phyloP scores from a whole-genome alignment of 2,113 vertebrate species.

The Columba janthina region DNA sequence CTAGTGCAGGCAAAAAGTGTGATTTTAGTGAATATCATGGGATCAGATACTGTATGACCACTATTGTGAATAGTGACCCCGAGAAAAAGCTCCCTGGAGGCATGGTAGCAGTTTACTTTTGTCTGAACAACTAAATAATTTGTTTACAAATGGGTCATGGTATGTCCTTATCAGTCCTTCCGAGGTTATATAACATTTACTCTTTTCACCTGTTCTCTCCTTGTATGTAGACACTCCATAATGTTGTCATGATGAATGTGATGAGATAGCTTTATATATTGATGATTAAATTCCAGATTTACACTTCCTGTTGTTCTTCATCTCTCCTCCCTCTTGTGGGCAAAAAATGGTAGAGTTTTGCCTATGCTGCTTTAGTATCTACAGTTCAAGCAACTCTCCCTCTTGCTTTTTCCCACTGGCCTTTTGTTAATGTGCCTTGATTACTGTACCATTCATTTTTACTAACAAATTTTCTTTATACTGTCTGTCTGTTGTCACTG shows the following conservation, averaged over 20 bases:
- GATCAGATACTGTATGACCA: neutral
- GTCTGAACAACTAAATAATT: neutral
- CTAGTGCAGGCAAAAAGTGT: neutral
- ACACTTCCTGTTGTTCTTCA: neutral
- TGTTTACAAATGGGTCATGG: neutral
- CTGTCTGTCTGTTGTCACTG: neutral
- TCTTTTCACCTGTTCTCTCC: neutral
- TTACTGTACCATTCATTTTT: neutral
- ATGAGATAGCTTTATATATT: neutral
- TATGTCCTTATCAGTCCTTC: neutral
- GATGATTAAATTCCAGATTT: neutral
- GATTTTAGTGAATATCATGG: neutral
- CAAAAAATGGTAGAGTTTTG: neutral
- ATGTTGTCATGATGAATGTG: neutral
- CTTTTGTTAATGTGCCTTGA: neutral
- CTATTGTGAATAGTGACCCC: neutral
- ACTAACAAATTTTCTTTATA: neutral
- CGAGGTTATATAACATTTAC: neutral
- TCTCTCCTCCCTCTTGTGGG: neutral
- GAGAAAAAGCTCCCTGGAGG: neutral
- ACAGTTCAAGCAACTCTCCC: neutral
- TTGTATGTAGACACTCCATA: neutral
- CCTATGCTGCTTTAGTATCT: neutral
- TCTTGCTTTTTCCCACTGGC: neutral
- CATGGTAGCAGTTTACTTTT: neutral